Base-by-base conservation (phyloP, 2,113 vertebrate species). In the Chloropsis hardwickii region DNA sequence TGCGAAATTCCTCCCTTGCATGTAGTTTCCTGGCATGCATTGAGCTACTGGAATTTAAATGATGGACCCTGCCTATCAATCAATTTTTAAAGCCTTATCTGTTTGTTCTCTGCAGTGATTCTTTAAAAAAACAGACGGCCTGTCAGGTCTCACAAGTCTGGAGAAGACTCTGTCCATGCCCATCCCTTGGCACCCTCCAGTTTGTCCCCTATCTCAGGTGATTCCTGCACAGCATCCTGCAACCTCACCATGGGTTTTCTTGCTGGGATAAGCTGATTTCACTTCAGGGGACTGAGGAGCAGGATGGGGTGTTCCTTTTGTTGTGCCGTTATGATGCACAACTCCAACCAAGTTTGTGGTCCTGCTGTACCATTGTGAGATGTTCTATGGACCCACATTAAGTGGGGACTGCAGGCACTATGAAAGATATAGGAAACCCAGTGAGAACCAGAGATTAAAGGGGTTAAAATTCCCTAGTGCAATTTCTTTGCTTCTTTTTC, bases 291-390 rank as follows among this genome's bases (percentile, higher is more conserved):
- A 5, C 22, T 5, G 2, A 31, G 20, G 25, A 70, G 12, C 0
- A 0, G 0, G 1, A 60, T 22, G 37, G 21, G 2, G 2, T 42
- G 18, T 23, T 31, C 9, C 0, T 2, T 24, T 33, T 48, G 23
- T 12, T 66, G 40, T 81, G 56, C 60, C 29, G 15, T 50, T 48
- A 56, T 24, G 12, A 37, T 3, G 0, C 12, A 21, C 1, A 1
- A 0, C 86, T 15, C 20, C 28, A 64, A 77, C 15, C 28, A 67
- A 81, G 62, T 37, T 25, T 1, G 1, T 12, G 21, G 8, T 28
- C 18, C 24, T 56, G 19, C 24, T 76, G 37, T 17, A 42, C 17
- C 0, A 0, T 19, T 60, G n/a, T 16, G 33, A 80, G 71, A 27
- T 18, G 33, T 33, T 39, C 18, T 73, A 12, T 3, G 31, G 18